phyloP scores from a whole-genome alignment of 2,888 invertebrate species.

The Deilephila elpenor region DNA sequence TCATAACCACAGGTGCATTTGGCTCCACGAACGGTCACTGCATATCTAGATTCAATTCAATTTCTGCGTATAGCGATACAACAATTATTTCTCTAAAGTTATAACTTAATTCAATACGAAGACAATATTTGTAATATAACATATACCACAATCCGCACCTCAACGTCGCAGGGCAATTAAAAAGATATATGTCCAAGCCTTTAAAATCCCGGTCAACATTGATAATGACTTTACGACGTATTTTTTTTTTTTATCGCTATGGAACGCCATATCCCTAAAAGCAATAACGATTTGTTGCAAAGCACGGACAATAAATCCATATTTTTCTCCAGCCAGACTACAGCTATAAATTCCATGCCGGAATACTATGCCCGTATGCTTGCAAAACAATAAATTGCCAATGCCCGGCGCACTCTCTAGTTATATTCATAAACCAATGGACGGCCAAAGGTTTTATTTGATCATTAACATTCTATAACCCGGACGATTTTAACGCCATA shows the following conservation, averaged over 20 bases:
- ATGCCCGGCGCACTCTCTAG: conserved; percentile 61
- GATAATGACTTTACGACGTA: conserved; percentile 13
- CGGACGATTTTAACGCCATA: not conserved
- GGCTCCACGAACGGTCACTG: too few relatives aligned
- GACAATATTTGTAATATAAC: not conserved
- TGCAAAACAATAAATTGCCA: conserved; percentile 74
- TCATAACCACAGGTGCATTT: too few relatives aligned
- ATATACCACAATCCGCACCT: not conserved
- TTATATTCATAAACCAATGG: conserved; percentile 58
- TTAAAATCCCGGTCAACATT: not conserved
- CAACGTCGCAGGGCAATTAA: not conserved
- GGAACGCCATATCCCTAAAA: conserved; percentile 47
- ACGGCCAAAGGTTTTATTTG: conserved; percentile 55
- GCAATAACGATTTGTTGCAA: conserved; percentile 68
- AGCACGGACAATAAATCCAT: conserved; percentile 67
- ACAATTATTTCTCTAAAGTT: too few relatives aligned
- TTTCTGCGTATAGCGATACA: too few relatives aligned
- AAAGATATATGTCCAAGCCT: not conserved
- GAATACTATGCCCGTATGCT: conserved; percentile 67
- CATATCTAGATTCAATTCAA: too few relatives aligned
- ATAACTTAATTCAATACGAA: not conserved
- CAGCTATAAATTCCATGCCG: conserved; percentile 70
- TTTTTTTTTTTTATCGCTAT: conserved; percentile 19
- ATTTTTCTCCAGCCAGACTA: conserved; percentile 71
- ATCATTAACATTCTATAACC: conserved; percentile 43